These are phyloP conservation scores for Oncorhynchus clarkii DNA, from an alignment of 2,113 vertebrate genomes.

Conservation along the genomic window DNA sequence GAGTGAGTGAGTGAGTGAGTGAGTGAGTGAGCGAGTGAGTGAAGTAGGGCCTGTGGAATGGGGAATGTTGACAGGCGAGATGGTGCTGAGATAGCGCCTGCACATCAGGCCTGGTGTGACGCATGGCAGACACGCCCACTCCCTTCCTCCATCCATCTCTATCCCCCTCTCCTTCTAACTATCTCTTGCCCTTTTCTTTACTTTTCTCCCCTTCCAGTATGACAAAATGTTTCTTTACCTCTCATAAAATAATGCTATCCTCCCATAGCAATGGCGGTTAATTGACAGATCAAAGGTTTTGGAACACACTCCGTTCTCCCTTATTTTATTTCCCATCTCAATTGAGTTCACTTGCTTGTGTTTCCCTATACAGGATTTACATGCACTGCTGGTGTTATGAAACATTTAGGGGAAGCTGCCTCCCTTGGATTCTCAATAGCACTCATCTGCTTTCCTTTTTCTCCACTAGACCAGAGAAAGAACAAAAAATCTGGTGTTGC, in stretches of 20 bases:
- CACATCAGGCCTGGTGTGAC: constrained; percentile 1
- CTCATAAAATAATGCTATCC: background rate
- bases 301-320: background rate
- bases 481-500: background rate
- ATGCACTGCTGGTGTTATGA: background rate
- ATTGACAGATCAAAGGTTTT: background rate
- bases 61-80: constrained; percentile 8
- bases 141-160: background rate
- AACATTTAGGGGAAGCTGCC: background rate
- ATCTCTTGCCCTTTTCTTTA: background rate
- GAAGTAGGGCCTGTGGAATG: background rate
- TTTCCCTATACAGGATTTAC: background rate
- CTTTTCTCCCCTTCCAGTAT: too few relatives aligned
- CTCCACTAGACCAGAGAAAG: background rate
- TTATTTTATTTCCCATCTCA: background rate
- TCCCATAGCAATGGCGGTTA: background rate
- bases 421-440: background rate
- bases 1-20: background rate
- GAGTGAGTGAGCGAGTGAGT: background rate
- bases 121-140: background rate
- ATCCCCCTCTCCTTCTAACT: background rate
- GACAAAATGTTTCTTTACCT: too few relatives aligned
- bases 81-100: background rate
- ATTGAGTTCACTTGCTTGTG: background rate
- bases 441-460: background rate